Evolutionary conservation across 30 jellyfish, hydroid and myxozoan species (phyloP), one percentile per base, ranked within the genome.

Genomic region (Rhopilema esculentum): DNA sequence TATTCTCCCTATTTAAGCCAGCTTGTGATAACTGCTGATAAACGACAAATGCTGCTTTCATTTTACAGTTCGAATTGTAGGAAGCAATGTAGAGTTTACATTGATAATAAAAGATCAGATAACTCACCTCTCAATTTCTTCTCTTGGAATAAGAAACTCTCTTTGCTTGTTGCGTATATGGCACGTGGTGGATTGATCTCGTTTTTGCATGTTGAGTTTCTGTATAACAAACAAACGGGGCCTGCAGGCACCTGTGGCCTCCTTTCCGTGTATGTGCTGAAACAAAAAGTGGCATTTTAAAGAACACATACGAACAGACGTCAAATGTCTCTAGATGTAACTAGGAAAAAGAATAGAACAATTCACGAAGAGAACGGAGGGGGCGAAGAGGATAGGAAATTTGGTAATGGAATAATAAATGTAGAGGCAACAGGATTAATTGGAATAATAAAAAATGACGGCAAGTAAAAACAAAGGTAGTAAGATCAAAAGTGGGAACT

Each of bases 51-150:
- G n/a, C n/a, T n/a, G n/a, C n/a, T n/a, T n/a, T n/a, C n/a, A n/a
- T n/a, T n/a, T n/a, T n/a, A n/a, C n/a, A n/a, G n/a, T n/a, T n/a
- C n/a, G n/a, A n/a, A n/a, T n/a, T n/a, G n/a, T n/a, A n/a, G n/a
- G n/a, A n/a, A n/a, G n/a, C n/a, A n/a, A n/a, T n/a, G n/a, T n/a
- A n/a, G n/a, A n/a, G n/a, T n/a, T n/a, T n/a, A n/a, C n/a, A 8
- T 25, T 8, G 28, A 70, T 22, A 2, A 40, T 2, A 40, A 40
- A 2, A 12, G 12, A 40, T 6, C 6, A 40, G 57, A 6, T 82
- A 40, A 12, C 57, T 40, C 65, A 89, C 97, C 91, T 89, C 86
- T 51, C n/a, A 89, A 52, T 66, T 89, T 83, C 61, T 80, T 89
- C 67, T 89, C 97, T 78, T 83, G 65, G 72, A 61, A 89, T 21